These are phyloP conservation scores for Nothura maculosa DNA, from an alignment of 2,797 vertebrate species.

Conservation along the genomic window DNA sequence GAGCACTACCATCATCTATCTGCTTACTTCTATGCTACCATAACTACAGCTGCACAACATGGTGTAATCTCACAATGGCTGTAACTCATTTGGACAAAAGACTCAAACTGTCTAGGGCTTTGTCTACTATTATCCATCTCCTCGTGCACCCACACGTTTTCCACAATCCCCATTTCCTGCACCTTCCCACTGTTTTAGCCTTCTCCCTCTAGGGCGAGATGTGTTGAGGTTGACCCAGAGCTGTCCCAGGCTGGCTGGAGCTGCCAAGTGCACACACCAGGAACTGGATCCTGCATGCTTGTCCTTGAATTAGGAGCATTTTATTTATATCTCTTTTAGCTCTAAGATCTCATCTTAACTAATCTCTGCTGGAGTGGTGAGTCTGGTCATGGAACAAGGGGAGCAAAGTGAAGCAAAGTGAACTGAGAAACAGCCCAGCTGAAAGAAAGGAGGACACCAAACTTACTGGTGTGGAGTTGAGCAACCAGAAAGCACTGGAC, in stretches of 20 bases:
- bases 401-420: neutral
- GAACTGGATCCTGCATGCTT: fast-evolving
- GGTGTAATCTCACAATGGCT: neutral
- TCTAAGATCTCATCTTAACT: neutral
- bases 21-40: fast-evolving
- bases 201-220: neutral
- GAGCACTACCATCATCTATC: neutral
- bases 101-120: neutral
- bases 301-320: neutral
- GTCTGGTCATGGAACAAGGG: neutral
- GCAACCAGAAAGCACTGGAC: neutral
- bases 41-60: neutral
- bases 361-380: neutral
- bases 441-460: neutral
- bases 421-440: neutral
- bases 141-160: neutral
- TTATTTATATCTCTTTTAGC: neutral
- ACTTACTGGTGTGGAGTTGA: neutral
- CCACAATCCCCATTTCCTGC: neutral
- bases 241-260: neutral
- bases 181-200: neutral
- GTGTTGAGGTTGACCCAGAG: neutral
- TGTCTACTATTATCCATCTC: neutral
- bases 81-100: fast-evolving
- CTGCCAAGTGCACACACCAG: neutral